phyloP scores from a whole-genome alignment of 1,140 invertebrate species.

The Campoletis sonorensis region DNA sequence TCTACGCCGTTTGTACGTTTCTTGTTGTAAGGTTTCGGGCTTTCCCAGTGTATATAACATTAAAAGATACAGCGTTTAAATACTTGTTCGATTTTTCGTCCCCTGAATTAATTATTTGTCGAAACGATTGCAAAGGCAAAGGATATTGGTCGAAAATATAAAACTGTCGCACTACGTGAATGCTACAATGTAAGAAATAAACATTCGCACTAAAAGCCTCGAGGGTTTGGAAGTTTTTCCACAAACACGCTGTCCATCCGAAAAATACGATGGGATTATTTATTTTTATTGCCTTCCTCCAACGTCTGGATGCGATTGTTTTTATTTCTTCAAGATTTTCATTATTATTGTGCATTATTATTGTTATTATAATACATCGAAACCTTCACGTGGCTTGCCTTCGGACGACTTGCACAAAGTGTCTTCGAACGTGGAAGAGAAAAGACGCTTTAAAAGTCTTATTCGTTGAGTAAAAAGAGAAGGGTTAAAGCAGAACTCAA shows the following conservation, averaged over 20 bases:
- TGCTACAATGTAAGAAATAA: not conserved
- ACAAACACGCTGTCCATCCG: not conserved
- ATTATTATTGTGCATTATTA: not conserved
- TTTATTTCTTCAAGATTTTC: not conserved
- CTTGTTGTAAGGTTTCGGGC: not conserved
- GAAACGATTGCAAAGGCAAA: not conserved
- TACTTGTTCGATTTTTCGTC: not conserved
- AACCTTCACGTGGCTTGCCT: not conserved
- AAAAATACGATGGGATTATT: constrained; percentile 23
- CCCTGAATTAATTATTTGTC: not conserved
- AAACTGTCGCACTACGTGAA: not conserved
- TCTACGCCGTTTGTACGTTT: constrained; percentile 23
- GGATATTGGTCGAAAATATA: constrained; percentile 13
- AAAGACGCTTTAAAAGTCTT: too few species aligned
- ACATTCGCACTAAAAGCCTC: not conserved
- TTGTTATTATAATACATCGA: not conserved
- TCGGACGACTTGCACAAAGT: too few species aligned
- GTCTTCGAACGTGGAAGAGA: too few species aligned
- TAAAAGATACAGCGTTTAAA: not conserved
- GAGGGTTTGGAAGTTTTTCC: not conserved
- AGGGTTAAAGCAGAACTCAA: too few species aligned
- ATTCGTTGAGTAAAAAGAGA: too few species aligned
- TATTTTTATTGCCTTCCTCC: constrained; percentile 13
- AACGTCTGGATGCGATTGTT: not conserved
- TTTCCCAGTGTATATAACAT: not conserved